A percentile compares a stretch with the other conserved stretches of the same genome.
Conservation (phyloP, 2,113 vertebrate species). For the Galemys pyrenaicus region DNA sequence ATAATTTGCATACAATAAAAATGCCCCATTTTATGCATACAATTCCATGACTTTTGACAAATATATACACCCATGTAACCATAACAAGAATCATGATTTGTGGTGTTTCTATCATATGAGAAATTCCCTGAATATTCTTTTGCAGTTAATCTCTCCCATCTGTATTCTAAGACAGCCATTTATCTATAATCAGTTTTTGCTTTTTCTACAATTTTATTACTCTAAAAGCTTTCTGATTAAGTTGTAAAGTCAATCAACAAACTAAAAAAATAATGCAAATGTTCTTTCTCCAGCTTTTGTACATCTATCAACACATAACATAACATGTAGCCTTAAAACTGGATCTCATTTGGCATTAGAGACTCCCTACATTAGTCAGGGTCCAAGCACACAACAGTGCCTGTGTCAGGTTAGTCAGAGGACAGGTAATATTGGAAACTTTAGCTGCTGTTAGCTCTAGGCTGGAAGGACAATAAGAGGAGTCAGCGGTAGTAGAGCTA, state of each 20-base stretch:
- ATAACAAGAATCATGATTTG: background rate
- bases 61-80: background rate
- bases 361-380: background rate
- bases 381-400: background rate
- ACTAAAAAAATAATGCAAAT: background rate
- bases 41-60: background rate
- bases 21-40: background rate
- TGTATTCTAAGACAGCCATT: background rate
- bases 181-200: background rate
- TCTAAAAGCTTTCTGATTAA: background rate
- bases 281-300: background rate
- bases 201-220: background rate
- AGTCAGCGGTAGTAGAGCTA: background rate
- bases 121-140: background rate
- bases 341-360: background rate
- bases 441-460: background rate
- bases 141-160: background rate
- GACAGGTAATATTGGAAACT: background rate
- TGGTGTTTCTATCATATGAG: background rate
- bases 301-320: background rate
- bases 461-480: background rate
- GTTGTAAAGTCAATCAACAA: background rate
- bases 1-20: background rate
- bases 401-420: background rate
- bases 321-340: background rate